Evolutionary conservation across 37 sponge, comb jelly and placozoan genomes (phyloP), one percentile per base, ranked within the genome.

Genomic region (Theonella swinhoei): DNA sequence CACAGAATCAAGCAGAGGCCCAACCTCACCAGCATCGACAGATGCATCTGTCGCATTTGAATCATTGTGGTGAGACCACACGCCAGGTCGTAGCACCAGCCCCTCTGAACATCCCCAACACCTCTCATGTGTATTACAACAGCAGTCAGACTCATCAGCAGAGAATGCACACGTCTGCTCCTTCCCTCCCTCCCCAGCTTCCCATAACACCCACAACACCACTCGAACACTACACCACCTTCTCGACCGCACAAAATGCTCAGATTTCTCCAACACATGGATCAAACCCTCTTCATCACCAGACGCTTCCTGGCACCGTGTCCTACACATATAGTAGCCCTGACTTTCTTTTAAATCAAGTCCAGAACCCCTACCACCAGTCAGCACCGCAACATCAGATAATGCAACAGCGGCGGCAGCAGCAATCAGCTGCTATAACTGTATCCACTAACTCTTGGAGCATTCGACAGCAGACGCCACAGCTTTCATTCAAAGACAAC

Each of bases 121-220:
- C 42, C 35, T 66, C 42, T 43, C 80, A 24, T 19, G 28, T 23
- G n/a, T 47, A 47, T 14, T 47, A 47, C 54, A 47, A 47, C 54
- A 14, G 54, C 14, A 47, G 54, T 14, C 54, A 47, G 54, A 17
- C 54, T 14, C 11, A 7, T 17, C 54, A 47, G 54, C 54, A 47
- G 54, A 47, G 54, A 14, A 47, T 14, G 54, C 14, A 47, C 54
- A 47, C 54, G 7, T 47, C 54, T 47, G 30, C 26, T 1, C 63
- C 64, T 37, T n/a, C n/a, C n/a, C 39, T 31, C 14, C 41, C 14
- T 37, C 19, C 64, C 40, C 64, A 47, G 1, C 30, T 31, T 25
- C 76, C 76, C 1, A 59, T 3, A 26, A 82, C 82, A 11, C 82
- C 82, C 37, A 82, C 82, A 17, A 72, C 82, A 63, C 82, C 82